Conservation (phyloP, 2,888 invertebrate genomes). For the Hecatera dysodea region DNA sequence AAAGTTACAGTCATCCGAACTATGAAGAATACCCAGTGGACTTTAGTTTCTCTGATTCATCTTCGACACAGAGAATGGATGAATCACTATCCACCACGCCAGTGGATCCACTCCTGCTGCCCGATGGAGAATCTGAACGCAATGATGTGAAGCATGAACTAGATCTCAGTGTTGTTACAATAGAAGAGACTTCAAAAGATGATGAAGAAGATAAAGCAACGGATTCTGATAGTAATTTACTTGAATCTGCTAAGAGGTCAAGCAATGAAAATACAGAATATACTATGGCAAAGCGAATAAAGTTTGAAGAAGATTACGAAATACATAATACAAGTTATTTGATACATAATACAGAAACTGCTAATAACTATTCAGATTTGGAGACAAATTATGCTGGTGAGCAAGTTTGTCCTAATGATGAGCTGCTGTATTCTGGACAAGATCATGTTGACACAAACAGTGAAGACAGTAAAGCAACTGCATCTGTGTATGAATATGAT, state of each 20-base stretch:
- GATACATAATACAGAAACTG: conserved; percentile 59
- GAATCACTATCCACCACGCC: conserved; percentile 85
- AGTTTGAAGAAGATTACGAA: conserved; percentile 82
- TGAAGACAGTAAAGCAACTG: conserved; percentile 84
- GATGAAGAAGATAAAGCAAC: conserved; percentile 79
- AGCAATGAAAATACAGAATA: conserved; percentile 81
- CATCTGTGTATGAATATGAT: conserved; percentile 86
- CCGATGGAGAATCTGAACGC: conserved; percentile 82
- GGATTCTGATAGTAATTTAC: conserved; percentile 76
- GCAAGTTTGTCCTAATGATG: conserved; percentile 78
- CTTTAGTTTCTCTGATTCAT: conserved; percentile 86
- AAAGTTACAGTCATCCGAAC: conserved; percentile 77
- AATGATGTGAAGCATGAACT: conserved; percentile 83
- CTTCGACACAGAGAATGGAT: conserved; percentile 83
- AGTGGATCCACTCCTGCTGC: conserved; percentile 86
- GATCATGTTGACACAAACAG: conserved; percentile 83
- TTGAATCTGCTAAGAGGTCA: conserved; percentile 82
- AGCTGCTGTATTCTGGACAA: conserved; percentile 77
- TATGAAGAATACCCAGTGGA: conserved; percentile 87
- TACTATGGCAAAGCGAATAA: conserved; percentile 80
- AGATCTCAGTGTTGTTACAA: conserved; percentile 84
- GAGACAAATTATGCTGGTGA: conserved; percentile 80
- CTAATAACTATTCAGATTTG: conserved; percentile 79
- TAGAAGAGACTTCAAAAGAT: conserved; percentile 84
- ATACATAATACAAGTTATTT: conserved; percentile 74